Conservation (phyloP, 1,140 invertebrate genomes). For the Drosophila kepulauana region DNA sequence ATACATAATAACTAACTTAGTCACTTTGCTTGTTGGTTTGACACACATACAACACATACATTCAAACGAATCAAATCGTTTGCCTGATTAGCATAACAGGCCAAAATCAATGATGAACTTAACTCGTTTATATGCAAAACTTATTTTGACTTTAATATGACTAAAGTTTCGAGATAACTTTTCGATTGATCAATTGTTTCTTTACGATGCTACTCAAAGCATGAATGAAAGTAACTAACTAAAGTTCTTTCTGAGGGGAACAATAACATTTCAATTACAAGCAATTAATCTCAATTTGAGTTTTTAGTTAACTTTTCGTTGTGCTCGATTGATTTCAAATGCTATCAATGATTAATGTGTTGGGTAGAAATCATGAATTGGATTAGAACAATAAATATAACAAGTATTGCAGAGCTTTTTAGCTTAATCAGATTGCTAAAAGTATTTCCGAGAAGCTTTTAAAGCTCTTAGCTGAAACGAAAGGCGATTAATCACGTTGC, state of each 20-base stretch:
- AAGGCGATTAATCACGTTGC: too few species aligned
- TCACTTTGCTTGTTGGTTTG: conserved; percentile 9
- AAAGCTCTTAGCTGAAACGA: background rate
- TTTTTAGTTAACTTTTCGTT: background rate
- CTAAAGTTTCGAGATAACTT: background rate
- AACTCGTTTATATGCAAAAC: conserved; percentile 33
- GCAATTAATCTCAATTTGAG: background rate
- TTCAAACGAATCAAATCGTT: conserved; percentile 16
- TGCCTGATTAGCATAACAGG: conserved; percentile 45
- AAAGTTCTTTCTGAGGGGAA: background rate
- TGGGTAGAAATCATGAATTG: too few species aligned
- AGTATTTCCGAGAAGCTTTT: background rate
- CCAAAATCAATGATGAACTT: conserved; percentile 23
- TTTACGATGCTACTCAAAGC: background rate
- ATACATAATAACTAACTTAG: conserved; percentile 25
- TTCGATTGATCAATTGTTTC: conserved; percentile 8
- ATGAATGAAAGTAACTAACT: background rate
- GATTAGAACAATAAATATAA: too few species aligned
- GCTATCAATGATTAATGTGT: too few species aligned
- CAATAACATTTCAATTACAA: background rate
- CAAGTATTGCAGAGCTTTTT: too few species aligned
- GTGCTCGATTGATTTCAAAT: too few species aligned
- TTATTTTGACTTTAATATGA: conserved; percentile 1
- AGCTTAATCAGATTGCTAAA: too few species aligned
- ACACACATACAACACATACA: conserved; percentile 7